Evolutionary conservation across 2,888 invertebrate species (phyloP).

Genomic region (Lutraria lutraria): DNA sequence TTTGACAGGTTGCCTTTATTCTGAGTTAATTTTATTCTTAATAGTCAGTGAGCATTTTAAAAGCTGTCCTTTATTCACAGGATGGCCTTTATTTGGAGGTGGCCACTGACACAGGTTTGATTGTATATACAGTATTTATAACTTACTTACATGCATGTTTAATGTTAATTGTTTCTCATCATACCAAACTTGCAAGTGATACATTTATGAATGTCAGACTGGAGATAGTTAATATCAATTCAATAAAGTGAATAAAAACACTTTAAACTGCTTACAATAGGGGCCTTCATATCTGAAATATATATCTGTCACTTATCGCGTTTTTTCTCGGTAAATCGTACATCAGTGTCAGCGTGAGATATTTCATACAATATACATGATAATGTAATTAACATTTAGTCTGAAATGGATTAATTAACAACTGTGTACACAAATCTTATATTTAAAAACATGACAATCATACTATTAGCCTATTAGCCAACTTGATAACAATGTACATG

Average conservation of each 20-base stretch:
- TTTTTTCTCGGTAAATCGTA: not conserved
- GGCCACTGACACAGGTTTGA: too few species aligned
- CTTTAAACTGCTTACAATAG: not conserved
- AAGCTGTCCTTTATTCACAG: too few species aligned
- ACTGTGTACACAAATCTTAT: too few species aligned
- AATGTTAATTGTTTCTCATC: not conserved
- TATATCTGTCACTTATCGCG: not conserved
- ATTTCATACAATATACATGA: conserved; percentile 7
- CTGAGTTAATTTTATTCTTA: too few species aligned
- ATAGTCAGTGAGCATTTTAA: too few species aligned
- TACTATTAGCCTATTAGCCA: too few species aligned
- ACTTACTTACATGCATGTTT: not conserved
- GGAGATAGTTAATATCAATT: not conserved
- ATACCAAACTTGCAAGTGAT: not conserved
- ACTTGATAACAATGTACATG: too few species aligned
- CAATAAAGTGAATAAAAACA: not conserved
- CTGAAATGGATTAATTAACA: not conserved
- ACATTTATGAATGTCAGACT: conserved; percentile 12
- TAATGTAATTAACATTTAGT: conserved; percentile 5
- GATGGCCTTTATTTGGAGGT: too few species aligned
- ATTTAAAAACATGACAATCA: too few species aligned
- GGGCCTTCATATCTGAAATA: not conserved
- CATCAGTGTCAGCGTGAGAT: conserved; percentile 1
- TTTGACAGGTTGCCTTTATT: too few species aligned
- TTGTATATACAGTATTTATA: too few species aligned